These are phyloP conservation scores for Ramphastos sulfuratus DNA, from an alignment of 2,113 vertebrate genomes.

Conservation along the genomic window DNA sequence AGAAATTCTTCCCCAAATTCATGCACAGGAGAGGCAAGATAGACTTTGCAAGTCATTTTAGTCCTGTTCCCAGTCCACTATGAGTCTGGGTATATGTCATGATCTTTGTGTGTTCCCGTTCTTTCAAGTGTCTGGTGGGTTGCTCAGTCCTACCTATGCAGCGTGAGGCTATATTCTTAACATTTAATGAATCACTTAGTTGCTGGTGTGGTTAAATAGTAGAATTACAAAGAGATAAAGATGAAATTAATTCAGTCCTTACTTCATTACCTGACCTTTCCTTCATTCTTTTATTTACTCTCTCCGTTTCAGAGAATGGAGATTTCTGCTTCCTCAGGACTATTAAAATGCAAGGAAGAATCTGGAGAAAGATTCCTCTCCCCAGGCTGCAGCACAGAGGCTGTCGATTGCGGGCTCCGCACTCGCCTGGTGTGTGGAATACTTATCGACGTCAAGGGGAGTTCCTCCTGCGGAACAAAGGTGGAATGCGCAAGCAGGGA, in stretches of 20 bases:
- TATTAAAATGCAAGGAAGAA: neutral
- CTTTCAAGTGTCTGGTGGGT: neutral
- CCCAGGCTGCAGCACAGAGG: neutral
- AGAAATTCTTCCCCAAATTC: neutral
- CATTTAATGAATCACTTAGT: neutral
- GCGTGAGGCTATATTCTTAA: neutral
- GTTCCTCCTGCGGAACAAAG: slow-evolving; percentile 35
- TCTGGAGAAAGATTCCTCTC: neutral
- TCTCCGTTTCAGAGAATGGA: neutral
- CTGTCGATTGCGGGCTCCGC: neutral
- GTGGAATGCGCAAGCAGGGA: neutral
- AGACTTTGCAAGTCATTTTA: neutral
- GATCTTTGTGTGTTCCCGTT: neutral
- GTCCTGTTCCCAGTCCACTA: neutral
- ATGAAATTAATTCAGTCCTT: neutral
- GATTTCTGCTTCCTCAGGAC: neutral
- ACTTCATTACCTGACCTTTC: neutral
- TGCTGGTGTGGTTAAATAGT: neutral
- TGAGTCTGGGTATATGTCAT: neutral
- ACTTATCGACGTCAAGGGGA: slow-evolving; percentile 43
- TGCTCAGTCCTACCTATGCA: neutral
- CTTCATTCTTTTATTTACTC: neutral
- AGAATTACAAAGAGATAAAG: neutral
- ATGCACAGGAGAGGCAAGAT: neutral
- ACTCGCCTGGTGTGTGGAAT: slow-evolving; percentile 51